phyloP scores from a whole-genome alignment of 2,888 invertebrate species.

The Octonoba sinensis region DNA sequence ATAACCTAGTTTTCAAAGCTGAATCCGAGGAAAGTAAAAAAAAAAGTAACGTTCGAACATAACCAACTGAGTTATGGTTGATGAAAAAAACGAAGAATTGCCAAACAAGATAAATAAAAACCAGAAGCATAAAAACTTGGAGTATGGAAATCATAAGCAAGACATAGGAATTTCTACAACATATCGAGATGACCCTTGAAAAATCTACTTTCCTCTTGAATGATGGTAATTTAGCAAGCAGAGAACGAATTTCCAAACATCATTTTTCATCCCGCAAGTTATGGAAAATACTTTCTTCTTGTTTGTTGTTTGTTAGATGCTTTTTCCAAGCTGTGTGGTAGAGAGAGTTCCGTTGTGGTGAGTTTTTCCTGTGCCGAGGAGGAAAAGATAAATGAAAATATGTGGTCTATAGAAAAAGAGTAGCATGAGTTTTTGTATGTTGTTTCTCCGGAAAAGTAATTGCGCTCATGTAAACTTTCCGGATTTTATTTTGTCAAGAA shows the following conservation, averaged over 20 bases:
- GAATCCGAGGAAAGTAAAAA: no score
- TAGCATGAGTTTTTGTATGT: no score
- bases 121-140: not conserved
- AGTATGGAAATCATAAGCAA: conserved; percentile 25
- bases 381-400: not conserved
- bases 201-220: conserved; percentile 43
- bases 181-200: conserved; percentile 42
- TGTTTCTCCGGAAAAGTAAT: no score
- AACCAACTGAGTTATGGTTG: conserved; percentile 5
- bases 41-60: not conserved
- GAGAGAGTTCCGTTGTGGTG: conserved; percentile 10
- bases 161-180: conserved; percentile 29
- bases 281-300: conserved; percentile 31
- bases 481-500: no score
- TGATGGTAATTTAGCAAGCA: conserved; percentile 54
- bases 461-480: no score
- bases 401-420: no score
- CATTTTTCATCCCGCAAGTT: conserved; percentile 40
- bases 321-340: not conserved
- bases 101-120: not conserved
- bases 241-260: conserved; percentile 31
- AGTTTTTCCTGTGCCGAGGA: conserved; percentile 20
- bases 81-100: conserved; percentile 8
- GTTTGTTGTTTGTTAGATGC: not conserved
- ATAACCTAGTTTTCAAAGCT: not conserved